Base-by-base conservation (phyloP, 2,888 invertebrate genomes). In the Caradrina clavipalpis region DNA sequence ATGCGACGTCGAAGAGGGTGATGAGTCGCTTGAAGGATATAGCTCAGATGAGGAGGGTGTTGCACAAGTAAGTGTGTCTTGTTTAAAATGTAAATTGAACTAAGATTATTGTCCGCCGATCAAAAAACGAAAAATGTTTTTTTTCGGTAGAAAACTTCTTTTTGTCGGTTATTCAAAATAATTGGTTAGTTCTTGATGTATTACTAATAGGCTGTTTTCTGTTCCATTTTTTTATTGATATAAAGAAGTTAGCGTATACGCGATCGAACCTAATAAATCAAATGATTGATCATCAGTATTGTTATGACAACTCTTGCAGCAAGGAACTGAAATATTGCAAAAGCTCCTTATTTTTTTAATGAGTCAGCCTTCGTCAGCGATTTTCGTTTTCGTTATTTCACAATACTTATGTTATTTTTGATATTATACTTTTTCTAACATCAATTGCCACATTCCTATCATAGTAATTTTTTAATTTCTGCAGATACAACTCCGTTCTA, bases 401-500 rank as follows among this genome's bases (percentile, higher is more conserved):
- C 17, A 17, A n/a, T 3, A 21, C 31, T 54, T 15, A 0, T 22
- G 47, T 26, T 17, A 15, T 19, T 19, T 19, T 11, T 39, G 6
- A n/a, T n/a, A n/a, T 51, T 4, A n/a, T 19, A 10, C 6, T 7
- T 17, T 42, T n/a, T 15, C 45, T 45, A 0, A 17, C 45, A 45
- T 45, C 0, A 26, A 13, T 10, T 50, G 5, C 57, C 13, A 15
- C n/a, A 17, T 59, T 58, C 10, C 45, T 50, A 21, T 39, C 11
- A 2, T 39, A 13, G 39, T 13, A 13, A 0, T 0, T 31, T 13
- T 39, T 53, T n/a, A 35, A 45, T 17, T 50, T 65, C 73, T 81
- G 4, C 82, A 96, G 96, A 64, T 95, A 93, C 73, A 96, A 95
- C 57, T 96, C 96, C 0, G 93, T 96, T 1, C 89, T 97, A 58